phyloP scores from a whole-genome alignment of 2,888 invertebrate genomes.

The Suillia variegata region DNA sequence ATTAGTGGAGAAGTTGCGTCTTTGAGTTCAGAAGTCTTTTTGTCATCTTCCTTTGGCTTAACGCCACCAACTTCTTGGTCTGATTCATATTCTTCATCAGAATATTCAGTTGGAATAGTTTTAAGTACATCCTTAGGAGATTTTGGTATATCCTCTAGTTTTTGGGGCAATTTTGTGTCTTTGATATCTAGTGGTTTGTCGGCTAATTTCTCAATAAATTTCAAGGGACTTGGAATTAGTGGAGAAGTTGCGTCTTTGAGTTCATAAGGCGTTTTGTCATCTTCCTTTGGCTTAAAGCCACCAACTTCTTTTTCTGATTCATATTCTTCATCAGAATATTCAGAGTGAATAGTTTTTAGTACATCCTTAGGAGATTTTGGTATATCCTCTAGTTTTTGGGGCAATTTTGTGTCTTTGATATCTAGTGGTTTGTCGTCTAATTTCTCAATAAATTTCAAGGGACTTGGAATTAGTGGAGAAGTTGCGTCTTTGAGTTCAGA shows the following conservation, averaged over 20 bases:
- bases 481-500: neutral
- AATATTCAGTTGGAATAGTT: neutral
- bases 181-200: conserved; percentile 15
- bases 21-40: no score
- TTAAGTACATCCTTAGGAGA: neutral
- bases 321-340: conserved; percentile 14
- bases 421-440: neutral
- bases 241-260: neutral
- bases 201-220: neutral
- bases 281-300: neutral
- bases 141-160: no score
- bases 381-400: no score
- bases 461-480: neutral
- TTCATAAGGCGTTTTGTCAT: no score
- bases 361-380: conserved; percentile 16
- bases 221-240: neutral
- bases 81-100: neutral
- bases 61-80: neutral
- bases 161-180: no score
- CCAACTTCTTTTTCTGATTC: conserved; percentile 4
- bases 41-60: neutral
- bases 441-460: neutral
- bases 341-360: neutral
- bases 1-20: neutral
- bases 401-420: neutral